These are phyloP conservation scores for Scartelaos histophorus DNA, from an alignment of 2,113 vertebrate genomes.

Conservation along the genomic window DNA sequence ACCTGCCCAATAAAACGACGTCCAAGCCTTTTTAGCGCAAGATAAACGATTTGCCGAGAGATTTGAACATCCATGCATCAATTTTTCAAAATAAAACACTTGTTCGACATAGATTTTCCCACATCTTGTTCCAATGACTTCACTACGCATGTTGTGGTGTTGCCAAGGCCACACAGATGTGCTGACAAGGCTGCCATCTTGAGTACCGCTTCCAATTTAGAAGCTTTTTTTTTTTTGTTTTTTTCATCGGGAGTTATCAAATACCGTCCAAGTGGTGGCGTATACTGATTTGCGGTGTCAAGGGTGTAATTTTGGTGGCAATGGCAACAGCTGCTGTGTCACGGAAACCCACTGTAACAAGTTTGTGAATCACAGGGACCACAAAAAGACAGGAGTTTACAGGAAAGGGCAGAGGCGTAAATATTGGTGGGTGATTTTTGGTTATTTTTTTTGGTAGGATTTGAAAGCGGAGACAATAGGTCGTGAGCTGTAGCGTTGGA, in stretches of 20 bases:
- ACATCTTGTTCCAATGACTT: constrained; percentile 60
- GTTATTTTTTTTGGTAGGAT: neutral
- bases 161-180: constrained; percentile 68
- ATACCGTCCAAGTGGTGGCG: constrained; percentile 11
- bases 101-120: constrained; percentile 39
- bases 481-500: neutral
- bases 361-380: constrained; percentile 51
- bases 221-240: neutral
- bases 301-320: constrained; percentile 38
- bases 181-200: constrained; percentile 59
- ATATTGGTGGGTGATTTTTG: constrained; percentile 4
- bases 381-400: constrained; percentile 40
- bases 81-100: constrained; percentile 23
- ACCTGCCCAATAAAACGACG: neutral
- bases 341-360: constrained; percentile 47
- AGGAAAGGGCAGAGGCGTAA: constrained; percentile 32
- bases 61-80: constrained; percentile 30
- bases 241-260: neutral
- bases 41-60: constrained; percentile 3
- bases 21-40: neutral
- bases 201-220: constrained; percentile 29
- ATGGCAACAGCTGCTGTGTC: constrained; percentile 35
- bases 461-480: neutral
- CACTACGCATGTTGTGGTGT: constrained; percentile 33
- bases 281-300: constrained; percentile 32